Percentiles rank a stretch among this genome's conserved stretches.
Evolutionary conservation across 2,113 vertebrate species (phyloP).

Genomic region (Excalfactoria chinensis): DNA sequence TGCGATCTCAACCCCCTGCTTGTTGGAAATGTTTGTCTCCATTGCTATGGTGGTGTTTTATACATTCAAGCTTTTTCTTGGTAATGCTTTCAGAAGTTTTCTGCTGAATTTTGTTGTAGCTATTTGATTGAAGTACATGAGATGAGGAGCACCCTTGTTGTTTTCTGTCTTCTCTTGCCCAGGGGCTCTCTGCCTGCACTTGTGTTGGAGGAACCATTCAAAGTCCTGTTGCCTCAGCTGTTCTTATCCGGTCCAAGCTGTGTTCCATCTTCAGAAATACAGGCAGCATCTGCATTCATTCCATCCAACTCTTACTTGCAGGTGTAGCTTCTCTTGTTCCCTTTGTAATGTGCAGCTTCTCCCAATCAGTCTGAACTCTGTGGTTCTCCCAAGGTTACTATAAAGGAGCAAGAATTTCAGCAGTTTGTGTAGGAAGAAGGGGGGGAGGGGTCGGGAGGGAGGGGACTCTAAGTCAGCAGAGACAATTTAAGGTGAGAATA

Average conservation of each 20-base stretch:
- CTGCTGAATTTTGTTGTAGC: background rate
- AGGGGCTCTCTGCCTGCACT: background rate
- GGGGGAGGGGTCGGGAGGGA: no score
- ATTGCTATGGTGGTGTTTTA: background rate
- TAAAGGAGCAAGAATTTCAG: background rate
- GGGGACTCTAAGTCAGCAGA: background rate
- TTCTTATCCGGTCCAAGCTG: background rate
- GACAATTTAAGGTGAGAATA: background rate
- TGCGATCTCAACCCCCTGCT: background rate
- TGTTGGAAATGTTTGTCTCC: background rate
- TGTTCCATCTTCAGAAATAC: background rate
- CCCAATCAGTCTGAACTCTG: background rate
- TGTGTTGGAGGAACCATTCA: background rate
- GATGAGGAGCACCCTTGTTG: background rate
- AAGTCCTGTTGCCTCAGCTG: background rate
- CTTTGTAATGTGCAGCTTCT: background rate
- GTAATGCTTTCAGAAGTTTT: background rate
- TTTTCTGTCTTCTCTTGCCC: background rate
- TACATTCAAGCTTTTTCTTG: background rate
- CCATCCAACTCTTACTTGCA: background rate
- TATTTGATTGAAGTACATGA: background rate
- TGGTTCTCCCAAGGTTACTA: background rate
- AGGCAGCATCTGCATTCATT: background rate
- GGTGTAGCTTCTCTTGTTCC: background rate
- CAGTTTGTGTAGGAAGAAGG: background rate